Conservation (phyloP, 2,797 vertebrate genomes). For the Pangasius sanitwongsei region DNA sequence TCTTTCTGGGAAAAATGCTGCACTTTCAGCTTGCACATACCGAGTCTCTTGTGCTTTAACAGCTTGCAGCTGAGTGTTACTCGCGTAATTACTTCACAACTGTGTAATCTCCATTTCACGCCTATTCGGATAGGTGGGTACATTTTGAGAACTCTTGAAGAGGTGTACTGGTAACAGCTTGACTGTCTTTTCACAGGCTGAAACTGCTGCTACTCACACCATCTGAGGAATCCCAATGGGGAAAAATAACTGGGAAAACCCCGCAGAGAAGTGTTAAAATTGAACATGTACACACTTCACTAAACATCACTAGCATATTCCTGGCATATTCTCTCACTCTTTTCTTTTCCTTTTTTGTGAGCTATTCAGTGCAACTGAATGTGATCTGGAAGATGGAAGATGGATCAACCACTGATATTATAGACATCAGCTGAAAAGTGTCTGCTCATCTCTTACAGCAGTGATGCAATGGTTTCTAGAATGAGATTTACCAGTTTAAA, state of each 20-base stretch:
- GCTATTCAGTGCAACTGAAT: neutral
- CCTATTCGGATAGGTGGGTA: neutral
- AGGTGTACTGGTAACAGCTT: neutral
- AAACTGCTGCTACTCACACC: neutral
- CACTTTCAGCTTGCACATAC: neutral
- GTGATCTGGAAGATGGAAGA: neutral
- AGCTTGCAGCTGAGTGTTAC: neutral
- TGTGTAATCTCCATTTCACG: constrained; percentile 25
- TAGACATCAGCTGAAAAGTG: neutral
- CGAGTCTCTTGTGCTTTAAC: neutral
- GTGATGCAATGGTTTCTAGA: neutral
- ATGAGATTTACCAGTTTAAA: neutral
- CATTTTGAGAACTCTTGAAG: neutral
- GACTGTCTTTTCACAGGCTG: neutral
- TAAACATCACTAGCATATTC: neutral
- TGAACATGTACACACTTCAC: neutral
- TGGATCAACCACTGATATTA: neutral
- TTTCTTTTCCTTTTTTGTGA: neutral
- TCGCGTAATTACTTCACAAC: constrained; percentile 13
- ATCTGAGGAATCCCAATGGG: neutral
- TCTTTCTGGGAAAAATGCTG: neutral
- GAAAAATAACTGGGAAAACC: neutral
- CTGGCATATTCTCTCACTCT: neutral
- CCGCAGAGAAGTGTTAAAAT: neutral
- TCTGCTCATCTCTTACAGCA: neutral